Percentiles rank a stretch among this genome's conserved stretches.
phyloP scores from a whole-genome alignment of 1,140 invertebrate species.

The Aphaenogaster floridana region DNA sequence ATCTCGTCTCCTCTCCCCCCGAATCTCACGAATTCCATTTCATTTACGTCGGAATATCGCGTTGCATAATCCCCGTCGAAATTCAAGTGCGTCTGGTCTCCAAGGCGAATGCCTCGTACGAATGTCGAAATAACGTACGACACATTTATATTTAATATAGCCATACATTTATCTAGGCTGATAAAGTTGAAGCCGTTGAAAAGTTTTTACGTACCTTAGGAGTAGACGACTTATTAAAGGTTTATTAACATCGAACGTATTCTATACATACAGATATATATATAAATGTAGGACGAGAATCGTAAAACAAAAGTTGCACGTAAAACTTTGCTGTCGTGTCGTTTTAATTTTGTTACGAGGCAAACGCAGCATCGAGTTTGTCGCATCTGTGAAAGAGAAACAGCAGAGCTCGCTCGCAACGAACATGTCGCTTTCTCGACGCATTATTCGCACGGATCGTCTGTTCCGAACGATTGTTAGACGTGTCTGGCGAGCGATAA shows the following conservation, averaged over 20 bases:
- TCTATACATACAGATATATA: not conserved
- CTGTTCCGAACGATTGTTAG: slow-evolving; percentile 8
- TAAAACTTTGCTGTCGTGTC: not conserved
- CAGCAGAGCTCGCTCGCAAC: not conserved
- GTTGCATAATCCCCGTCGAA: slow-evolving; percentile 4
- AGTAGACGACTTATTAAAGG: not conserved
- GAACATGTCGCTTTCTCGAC: slow-evolving; percentile 37
- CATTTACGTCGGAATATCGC: slow-evolving; percentile 9
- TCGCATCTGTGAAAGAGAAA: slow-evolving; percentile 34
- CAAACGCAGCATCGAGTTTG: not conserved
- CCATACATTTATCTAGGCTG: not conserved
- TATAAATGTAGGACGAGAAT: not conserved
- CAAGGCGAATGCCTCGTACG: not conserved
- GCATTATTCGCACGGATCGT: slow-evolving; percentile 36
- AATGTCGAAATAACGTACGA: not conserved
- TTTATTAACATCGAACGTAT: not conserved
- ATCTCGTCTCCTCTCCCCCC: not conserved
- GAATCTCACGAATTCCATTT: slow-evolving; percentile 1
- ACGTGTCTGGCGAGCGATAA: slow-evolving; percentile 43
- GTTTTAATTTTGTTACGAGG: slow-evolving; percentile 20
- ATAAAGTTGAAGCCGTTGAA: not conserved
- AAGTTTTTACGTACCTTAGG: not conserved
- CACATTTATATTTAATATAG: not conserved
- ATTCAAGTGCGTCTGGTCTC: not conserved
- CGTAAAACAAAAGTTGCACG: not conserved